Conservation (phyloP, 2,888 invertebrate species). For the Ariolimax columbianus region DNA sequence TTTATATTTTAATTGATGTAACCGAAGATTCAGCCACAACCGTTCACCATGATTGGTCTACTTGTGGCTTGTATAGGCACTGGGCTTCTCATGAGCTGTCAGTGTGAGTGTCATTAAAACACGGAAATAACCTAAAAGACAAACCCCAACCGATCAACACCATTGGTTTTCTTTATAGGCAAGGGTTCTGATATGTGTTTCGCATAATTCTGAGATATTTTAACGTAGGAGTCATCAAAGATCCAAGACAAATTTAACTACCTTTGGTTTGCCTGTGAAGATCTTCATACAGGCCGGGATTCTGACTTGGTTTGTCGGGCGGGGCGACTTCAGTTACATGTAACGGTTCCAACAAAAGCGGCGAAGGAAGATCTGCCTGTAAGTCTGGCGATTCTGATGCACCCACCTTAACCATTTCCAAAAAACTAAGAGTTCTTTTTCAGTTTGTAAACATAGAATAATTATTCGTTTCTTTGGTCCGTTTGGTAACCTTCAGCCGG, state of each 20-base stretch:
- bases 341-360: slow-evolving; percentile 55
- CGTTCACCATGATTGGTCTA: too few species aligned
- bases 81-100: too few species aligned
- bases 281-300: slow-evolving; percentile 96
- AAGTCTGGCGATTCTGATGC: slow-evolving; percentile 61
- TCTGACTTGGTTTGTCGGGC: slow-evolving; percentile 74
- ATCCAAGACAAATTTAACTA: slow-evolving; percentile 75
- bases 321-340: slow-evolving; percentile 54
- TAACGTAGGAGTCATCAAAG: too few species aligned
- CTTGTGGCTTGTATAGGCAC: too few species aligned
- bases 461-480: background rate
- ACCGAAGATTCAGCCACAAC: too few species aligned
- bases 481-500: slow-evolving; percentile 53
- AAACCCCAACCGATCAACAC: too few species aligned
- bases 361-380: slow-evolving; percentile 57
- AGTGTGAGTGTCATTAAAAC: too few species aligned
- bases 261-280: slow-evolving; percentile 98
- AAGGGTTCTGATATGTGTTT: too few species aligned
- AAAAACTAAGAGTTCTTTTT: background rate
- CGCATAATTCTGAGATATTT: too few species aligned
- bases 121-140: too few species aligned
- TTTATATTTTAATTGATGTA: too few species aligned
- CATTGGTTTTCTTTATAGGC: too few species aligned
- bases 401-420: slow-evolving; percentile 63
- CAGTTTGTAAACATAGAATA: background rate